A percentile compares a stretch with the other conserved stretches of the same genome.
These are phyloP conservation scores for Varanus salvator DNA, from an alignment of 2,113 vertebrate species.

Conservation along the genomic window DNA sequence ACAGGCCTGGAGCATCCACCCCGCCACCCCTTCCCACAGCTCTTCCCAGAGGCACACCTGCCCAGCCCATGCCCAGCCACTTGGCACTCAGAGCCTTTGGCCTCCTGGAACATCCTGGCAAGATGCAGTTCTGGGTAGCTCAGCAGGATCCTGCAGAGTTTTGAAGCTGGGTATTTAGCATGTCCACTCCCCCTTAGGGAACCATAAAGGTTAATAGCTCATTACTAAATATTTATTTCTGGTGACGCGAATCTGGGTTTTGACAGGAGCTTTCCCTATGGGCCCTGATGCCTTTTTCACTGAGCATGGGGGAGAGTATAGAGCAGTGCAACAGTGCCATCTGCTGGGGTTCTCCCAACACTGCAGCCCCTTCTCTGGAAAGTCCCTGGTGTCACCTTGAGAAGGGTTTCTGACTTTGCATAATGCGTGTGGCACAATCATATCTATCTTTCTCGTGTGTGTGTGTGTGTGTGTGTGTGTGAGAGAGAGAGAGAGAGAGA, in stretches of 20 bases:
- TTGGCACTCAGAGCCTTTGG: neutral
- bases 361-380: neutral
- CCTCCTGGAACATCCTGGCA: neutral
- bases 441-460: neutral
- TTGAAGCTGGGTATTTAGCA: constrained; percentile 14
- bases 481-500: neutral
- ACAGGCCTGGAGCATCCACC: neutral
- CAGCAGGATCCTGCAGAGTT: constrained; percentile 8
- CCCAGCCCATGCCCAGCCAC: no score
- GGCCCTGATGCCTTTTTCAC: constrained; percentile 21
- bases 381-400: constrained; percentile 37
- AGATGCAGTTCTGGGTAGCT: constrained; percentile 6
- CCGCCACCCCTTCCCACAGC: no score
- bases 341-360: constrained; percentile 4
- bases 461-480: neutral
- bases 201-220: constrained; percentile 48
- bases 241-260: constrained; percentile 15
- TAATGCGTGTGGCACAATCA: neutral
- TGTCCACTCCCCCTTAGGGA: constrained; percentile 20
- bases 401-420: neutral
- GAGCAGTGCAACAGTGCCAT: neutral
- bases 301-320: neutral
- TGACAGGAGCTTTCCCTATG: constrained; percentile 38
- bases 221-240: constrained; percentile 38
- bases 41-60: neutral